Evolutionary conservation across 1,140 invertebrate genomes (phyloP), one percentile per base, ranked within the genome.

Genomic region (Radopholus similis): DNA sequence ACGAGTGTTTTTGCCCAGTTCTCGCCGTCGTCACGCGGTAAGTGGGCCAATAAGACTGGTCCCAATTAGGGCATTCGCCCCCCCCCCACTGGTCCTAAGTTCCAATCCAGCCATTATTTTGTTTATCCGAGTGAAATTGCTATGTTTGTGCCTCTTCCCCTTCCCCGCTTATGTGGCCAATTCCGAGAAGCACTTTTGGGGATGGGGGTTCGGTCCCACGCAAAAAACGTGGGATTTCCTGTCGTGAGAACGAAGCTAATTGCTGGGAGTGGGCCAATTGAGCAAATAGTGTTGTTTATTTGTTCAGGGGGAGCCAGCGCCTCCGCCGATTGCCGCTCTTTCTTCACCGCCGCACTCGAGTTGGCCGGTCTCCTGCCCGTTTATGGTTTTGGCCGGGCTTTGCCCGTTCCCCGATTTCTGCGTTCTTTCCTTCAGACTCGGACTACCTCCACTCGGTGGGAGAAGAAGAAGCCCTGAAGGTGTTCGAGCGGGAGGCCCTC

Each of bases 361-460:
- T 59, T 80, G 28, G 78, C 78, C 6, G 78, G 78, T 32, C 74
- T 78, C 53, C 64, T 80, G 32, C 79, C 81, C 11, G 58, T 72
- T n/a, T 80, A 80, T 53, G 79, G 78, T 80, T 47, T n/a, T n/a
- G n/a, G n/a, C n/a, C n/a, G n/a, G n/a, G n/a, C n/a, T n/a, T n/a
- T n/a, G n/a, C n/a, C n/a, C n/a, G 44, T 47, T 23, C 6, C 13
- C 26, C 26, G n/a, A 47, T 8, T 47, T 15, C 38, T 42, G 11
- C 38, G 38, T 47, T 8, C 13, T 47, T 47, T 15, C 44, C 5
- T 74, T 65, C 67, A 78, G 76, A 73, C 26, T 64, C 42, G 38
- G 37, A 66, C 4, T 78, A 76, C 63, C 79, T 78, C 37, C 70
- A 78, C 56, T 51, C 63, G 18, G 70, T 64, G 8, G 73, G 44